Percentiles rank a stretch among this genome's conserved stretches.
Evolutionary conservation across 2,113 vertebrate species (phyloP).

Genomic region (Marmota monax): DNA sequence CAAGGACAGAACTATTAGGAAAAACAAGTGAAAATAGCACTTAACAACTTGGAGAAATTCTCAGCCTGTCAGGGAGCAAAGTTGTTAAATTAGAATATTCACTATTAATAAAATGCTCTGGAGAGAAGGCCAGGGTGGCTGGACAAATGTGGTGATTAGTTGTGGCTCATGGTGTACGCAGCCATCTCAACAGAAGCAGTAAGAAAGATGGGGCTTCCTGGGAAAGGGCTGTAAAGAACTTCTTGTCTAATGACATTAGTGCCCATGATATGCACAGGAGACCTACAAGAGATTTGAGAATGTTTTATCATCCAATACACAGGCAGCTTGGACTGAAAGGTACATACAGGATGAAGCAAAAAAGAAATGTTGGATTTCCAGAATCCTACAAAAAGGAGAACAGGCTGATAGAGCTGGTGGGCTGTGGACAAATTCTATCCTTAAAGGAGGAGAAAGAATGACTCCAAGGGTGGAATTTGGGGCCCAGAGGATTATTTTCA

Average conservation of each 20-base stretch:
- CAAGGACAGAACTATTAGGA: not conserved
- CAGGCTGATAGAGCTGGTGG: not conserved
- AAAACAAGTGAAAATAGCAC: not conserved
- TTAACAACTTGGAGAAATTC: not conserved
- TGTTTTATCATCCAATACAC: not conserved
- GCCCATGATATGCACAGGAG: not conserved
- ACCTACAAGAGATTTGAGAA: not conserved
- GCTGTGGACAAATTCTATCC: not conserved
- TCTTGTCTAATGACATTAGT: not conserved
- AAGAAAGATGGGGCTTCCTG: no score
- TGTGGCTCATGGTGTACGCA: not conserved
- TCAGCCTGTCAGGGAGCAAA: not conserved
- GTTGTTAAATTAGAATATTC: not conserved
- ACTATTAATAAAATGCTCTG: not conserved
- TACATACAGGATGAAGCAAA: not conserved
- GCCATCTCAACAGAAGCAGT: not conserved
- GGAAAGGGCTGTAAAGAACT: not conserved
- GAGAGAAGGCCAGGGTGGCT: not conserved
- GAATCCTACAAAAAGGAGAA: not conserved
- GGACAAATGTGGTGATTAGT: not conserved
- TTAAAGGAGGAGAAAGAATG: not conserved
- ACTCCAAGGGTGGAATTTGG: rapidly evolving
- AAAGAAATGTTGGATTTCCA: not conserved
- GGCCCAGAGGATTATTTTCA: no score
- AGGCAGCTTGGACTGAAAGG: not conserved